These are phyloP conservation scores for Lucifuga dentata DNA, from an alignment of 2,113 vertebrate genomes.

Conservation along the genomic window DNA sequence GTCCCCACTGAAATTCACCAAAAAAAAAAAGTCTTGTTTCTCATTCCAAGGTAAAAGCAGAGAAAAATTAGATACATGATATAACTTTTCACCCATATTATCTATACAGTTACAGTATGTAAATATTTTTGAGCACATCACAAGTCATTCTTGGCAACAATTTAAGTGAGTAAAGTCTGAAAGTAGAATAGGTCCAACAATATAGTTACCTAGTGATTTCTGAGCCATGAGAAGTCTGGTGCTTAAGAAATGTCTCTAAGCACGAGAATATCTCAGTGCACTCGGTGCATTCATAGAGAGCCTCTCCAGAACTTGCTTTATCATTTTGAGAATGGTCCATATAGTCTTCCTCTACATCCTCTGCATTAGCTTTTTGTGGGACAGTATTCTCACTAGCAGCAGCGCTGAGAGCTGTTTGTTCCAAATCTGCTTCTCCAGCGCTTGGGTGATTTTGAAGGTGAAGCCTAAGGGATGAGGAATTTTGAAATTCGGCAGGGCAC, in stretches of 20 bases:
- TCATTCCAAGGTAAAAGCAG: conserved; percentile 6
- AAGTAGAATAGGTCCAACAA: not conserved
- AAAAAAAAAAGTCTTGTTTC: not conserved
- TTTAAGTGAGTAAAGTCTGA: not conserved
- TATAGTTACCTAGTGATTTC: conserved; percentile 60
- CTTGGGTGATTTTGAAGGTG: conserved; percentile 76
- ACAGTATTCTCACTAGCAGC: conserved; percentile 27
- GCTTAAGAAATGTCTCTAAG: conserved; percentile 80
- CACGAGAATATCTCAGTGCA: conserved; percentile 80
- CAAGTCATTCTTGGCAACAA: conserved; percentile 30
- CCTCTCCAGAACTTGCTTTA: conserved; percentile 58
- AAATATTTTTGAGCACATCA: conserved; percentile 17
- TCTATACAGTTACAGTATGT: not conserved
- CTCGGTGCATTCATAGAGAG: conserved; percentile 81
- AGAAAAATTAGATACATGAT: conserved; percentile 23
- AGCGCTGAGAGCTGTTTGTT: conserved; percentile 31
- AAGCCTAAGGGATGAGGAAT: conserved; percentile 70
- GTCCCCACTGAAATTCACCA: not conserved
- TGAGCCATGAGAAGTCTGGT: conserved; percentile 79
- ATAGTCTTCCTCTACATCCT: conserved; percentile 54
- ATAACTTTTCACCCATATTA: conserved; percentile 8
- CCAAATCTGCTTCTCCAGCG: conserved; percentile 34
- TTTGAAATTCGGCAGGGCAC: conserved; percentile 76
- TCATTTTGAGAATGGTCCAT: conserved; percentile 55
- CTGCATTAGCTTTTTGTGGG: conserved; percentile 41